Conservation (phyloP, 2,797 vertebrate species). For the Iguana delicatissima region DNA sequence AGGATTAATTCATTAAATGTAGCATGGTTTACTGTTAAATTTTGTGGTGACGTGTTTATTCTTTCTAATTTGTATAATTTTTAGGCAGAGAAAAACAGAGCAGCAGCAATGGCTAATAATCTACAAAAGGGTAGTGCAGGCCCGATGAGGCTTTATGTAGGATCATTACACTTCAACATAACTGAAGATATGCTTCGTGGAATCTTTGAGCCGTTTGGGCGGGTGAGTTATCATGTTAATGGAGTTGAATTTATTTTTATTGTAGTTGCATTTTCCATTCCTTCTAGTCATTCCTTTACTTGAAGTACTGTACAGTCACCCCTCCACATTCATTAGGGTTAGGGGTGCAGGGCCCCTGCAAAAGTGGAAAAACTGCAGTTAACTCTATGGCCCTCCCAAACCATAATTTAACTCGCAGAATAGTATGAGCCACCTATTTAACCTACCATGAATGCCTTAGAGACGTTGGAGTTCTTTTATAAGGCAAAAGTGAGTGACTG, state of each 20-base stretch:
- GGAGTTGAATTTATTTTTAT: neutral
- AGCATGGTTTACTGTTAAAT: neutral
- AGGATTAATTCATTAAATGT: neutral
- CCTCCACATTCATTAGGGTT: no score
- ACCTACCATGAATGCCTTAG: no score
- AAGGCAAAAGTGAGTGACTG: no score
- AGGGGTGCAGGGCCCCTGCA: no score
- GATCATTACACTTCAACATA: slow-evolving; percentile 97
- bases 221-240: slow-evolving; percentile 78
- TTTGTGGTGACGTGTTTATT: neutral
- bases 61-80: slow-evolving; percentile 5
- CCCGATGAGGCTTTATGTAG: slow-evolving; percentile 96
- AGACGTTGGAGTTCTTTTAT: no score
- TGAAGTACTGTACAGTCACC: neutral
- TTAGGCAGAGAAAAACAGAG: slow-evolving; percentile 96
- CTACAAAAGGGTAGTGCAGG: slow-evolving; percentile 93
- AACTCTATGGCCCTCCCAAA: no score
- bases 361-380: no score
- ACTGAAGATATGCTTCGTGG: slow-evolving; percentile 98
- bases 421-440: no score
- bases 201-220: slow-evolving; percentile 97
- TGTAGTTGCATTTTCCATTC: neutral
- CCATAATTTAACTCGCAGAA: no score
- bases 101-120: slow-evolving; percentile 94
- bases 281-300: neutral